Conservation (phyloP, 53 echinoderm and acorn worm genomes). For the Astropecten irregularis region DNA sequence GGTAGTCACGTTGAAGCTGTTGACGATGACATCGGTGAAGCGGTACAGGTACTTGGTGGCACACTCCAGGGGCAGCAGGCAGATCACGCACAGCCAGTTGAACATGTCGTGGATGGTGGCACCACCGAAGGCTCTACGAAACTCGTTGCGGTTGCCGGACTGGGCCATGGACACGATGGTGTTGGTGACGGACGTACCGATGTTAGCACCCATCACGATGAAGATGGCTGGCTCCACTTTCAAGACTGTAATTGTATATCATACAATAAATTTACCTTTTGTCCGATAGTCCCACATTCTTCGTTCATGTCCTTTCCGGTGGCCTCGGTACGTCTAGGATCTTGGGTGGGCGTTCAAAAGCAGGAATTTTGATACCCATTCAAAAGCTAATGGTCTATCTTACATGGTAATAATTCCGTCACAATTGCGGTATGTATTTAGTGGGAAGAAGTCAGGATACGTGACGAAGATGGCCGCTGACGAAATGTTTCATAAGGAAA, state of each 20-base stretch:
- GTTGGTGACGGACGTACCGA: slow-evolving; percentile 84
- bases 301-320: background rate
- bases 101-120: slow-evolving; percentile 92
- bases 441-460: too few relatives aligned
- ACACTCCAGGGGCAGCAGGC: slow-evolving; percentile 72
- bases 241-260: background rate
- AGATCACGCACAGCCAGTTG: slow-evolving; percentile 78
- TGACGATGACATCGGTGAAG: slow-evolving; percentile 58
- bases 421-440: too few relatives aligned
- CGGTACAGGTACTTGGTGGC: slow-evolving; percentile 68
- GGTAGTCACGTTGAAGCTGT: slow-evolving; percentile 57
- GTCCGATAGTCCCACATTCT: too few relatives aligned
- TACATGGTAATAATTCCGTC: too few relatives aligned
- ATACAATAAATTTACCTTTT: too few relatives aligned
- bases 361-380: too few relatives aligned
- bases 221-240: slow-evolving; percentile 77
- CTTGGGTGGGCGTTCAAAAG: too few relatives aligned
- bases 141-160: slow-evolving; percentile 79
- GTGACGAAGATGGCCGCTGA: too few relatives aligned
- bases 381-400: too few relatives aligned
- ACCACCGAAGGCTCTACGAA: slow-evolving; percentile 77
- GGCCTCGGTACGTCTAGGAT: too few relatives aligned
- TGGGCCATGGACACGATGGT: slow-evolving; percentile 83
- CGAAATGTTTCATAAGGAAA: too few relatives aligned
- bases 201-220: slow-evolving; percentile 82